Conservation (phyloP, 1,140 invertebrate genomes). For the Bemisia tabaci region DNA sequence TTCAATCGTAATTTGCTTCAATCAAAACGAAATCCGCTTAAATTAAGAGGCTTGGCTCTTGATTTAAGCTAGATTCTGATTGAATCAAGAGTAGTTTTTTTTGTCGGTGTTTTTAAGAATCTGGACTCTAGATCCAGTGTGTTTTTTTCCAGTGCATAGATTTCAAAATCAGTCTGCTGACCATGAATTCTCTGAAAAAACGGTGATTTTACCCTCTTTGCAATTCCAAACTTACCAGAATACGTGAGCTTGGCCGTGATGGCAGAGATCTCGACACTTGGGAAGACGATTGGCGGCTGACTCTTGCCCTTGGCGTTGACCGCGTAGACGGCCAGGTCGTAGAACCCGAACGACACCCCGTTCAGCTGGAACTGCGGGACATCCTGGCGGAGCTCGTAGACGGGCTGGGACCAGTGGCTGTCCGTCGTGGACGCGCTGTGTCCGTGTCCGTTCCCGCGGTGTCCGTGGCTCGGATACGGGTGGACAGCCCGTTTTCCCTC, state of each 20-base stretch:
- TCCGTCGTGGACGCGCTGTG: background rate
- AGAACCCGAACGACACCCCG: slow-evolving; percentile 49
- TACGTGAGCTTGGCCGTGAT: background rate
- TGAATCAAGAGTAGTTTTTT: too few relatives aligned
- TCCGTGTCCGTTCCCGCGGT: background rate
- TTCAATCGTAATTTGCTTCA: too few relatives aligned
- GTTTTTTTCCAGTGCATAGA: too few relatives aligned
- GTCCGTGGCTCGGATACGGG: too few relatives aligned
- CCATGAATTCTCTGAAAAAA: too few relatives aligned
- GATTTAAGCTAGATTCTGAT: too few relatives aligned
- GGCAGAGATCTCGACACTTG: background rate
- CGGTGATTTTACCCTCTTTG: too few relatives aligned
- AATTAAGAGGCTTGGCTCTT: too few relatives aligned
- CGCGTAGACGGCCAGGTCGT: slow-evolving; percentile 52
- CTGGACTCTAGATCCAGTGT: too few relatives aligned
- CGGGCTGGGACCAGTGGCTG: background rate
- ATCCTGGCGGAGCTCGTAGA: slow-evolving; percentile 1
- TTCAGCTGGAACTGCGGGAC: slow-evolving; percentile 36
- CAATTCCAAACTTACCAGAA: background rate
- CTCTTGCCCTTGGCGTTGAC: slow-evolving; percentile 55
- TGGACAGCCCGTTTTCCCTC: slow-evolving; percentile 33
- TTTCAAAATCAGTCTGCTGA: too few relatives aligned
- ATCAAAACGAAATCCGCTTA: too few relatives aligned
- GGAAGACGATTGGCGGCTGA: slow-evolving; percentile 23
- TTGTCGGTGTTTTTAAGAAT: too few relatives aligned